Conservation (phyloP, 1,140 invertebrate species). For the Drosophila funebris region DNA sequence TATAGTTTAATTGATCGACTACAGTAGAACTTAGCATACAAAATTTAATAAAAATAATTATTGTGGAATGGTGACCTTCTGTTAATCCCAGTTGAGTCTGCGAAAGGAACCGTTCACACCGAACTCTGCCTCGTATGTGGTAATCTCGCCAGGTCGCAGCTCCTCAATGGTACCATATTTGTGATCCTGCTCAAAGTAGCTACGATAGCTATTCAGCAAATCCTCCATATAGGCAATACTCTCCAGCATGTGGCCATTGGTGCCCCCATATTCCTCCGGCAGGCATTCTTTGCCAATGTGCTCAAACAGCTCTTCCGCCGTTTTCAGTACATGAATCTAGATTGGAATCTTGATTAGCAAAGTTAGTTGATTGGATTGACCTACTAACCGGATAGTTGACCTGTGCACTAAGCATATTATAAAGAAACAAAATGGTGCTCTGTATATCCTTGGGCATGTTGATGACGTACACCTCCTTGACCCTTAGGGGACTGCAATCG, state of each 20-base stretch:
- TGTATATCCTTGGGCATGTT: slow-evolving; percentile 84
- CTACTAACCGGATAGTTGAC: slow-evolving; percentile 65
- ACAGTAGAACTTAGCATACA: slow-evolving; percentile 26
- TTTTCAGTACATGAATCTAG: slow-evolving; percentile 68
- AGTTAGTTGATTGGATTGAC: neutral
- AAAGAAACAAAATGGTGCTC: slow-evolving; percentile 63
- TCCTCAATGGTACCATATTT: slow-evolving; percentile 85
- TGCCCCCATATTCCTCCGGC: slow-evolving; percentile 86
- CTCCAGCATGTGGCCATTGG: slow-evolving; percentile 84
- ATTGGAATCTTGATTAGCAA: neutral
- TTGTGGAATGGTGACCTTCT: neutral
- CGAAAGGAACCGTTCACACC: slow-evolving; percentile 87
- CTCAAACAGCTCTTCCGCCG: slow-evolving; percentile 84
- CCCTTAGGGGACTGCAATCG: slow-evolving; percentile 85
- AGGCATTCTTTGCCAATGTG: slow-evolving; percentile 84
- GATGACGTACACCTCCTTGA: slow-evolving; percentile 85
- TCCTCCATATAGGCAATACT: slow-evolving; percentile 85
- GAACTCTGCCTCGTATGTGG: slow-evolving; percentile 86
- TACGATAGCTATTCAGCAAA: slow-evolving; percentile 84
- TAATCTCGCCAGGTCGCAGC: slow-evolving; percentile 86
- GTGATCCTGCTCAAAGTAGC: slow-evolving; percentile 85
- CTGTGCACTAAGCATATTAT: slow-evolving; percentile 66
- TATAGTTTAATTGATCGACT: slow-evolving; percentile 71
- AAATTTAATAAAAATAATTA: neutral
- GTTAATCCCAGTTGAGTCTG: slow-evolving; percentile 84